Evolutionary conservation across 2,888 invertebrate genomes (phyloP).

Genomic region (Sceliomorpha sp.): DNA sequence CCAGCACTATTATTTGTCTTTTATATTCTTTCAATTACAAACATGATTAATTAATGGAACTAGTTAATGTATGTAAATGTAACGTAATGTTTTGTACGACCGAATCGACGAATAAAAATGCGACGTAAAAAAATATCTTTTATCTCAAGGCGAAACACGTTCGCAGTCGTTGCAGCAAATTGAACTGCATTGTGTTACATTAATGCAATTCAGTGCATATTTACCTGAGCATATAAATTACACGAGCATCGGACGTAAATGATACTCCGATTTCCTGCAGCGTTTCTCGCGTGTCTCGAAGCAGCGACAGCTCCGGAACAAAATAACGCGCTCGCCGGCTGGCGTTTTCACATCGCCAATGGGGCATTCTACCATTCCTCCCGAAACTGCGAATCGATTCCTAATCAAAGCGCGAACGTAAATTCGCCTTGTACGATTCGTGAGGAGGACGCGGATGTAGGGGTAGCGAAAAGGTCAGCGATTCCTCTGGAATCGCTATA

Average conservation of each 20-base stretch:
- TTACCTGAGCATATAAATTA: slow-evolving; percentile 36
- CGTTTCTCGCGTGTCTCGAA: slow-evolving; percentile 16
- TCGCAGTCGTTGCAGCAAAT: slow-evolving; percentile 9
- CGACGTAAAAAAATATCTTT: slow-evolving; percentile 25
- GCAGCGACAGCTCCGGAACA: slow-evolving; percentile 6
- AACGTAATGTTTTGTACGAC: too few species aligned
- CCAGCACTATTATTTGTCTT: slow-evolving; percentile 6
- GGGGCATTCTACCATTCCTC: neutral
- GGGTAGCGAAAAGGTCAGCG: slow-evolving; percentile 59
- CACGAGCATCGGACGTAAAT: slow-evolving; percentile 54
- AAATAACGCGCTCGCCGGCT: slow-evolving; percentile 27
- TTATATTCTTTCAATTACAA: slow-evolving; percentile 24
- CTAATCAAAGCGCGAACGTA: slow-evolving; percentile 8
- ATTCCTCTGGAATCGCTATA: slow-evolving; percentile 47
- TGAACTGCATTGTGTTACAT: slow-evolving; percentile 36
- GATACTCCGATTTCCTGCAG: slow-evolving; percentile 46
- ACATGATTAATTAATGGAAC: too few species aligned
- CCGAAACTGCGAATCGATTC: slow-evolving; percentile 10
- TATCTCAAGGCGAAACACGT: slow-evolving; percentile 22
- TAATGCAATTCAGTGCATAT: slow-evolving; percentile 34
- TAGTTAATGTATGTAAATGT: too few species aligned
- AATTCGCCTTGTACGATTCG: slow-evolving; percentile 5
- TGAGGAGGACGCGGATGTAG: slow-evolving; percentile 33
- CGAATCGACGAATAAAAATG: too few species aligned
- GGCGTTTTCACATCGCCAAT: slow-evolving; percentile 2